Evolutionary conservation across 2,888 invertebrate genomes (phyloP).

Genomic region (Rhingia campestris): DNA sequence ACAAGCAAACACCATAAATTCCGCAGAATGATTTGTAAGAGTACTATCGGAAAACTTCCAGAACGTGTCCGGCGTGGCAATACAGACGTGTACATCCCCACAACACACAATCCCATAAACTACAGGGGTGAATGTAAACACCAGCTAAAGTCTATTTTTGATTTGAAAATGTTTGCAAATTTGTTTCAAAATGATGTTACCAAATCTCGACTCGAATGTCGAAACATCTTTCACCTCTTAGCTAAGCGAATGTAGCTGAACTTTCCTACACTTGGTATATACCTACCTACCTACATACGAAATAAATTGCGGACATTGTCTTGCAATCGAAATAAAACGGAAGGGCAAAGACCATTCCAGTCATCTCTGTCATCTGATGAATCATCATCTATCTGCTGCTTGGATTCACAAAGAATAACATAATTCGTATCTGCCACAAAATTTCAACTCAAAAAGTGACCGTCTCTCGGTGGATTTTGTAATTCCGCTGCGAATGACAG

Average conservation of each 20-base stretch:
- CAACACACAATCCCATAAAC: neutral
- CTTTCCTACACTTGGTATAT: no score
- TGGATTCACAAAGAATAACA: slow-evolving; percentile 16
- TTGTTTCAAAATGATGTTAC: neutral
- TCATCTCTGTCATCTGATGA: slow-evolving; percentile 21
- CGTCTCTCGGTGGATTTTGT: slow-evolving; percentile 4
- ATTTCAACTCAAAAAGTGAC: slow-evolving; percentile 33
- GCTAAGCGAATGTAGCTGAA: slow-evolving; percentile 5
- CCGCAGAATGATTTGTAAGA: no score
- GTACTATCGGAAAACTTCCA: neutral
- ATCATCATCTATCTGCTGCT: slow-evolving; percentile 12
- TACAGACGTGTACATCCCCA: neutral
- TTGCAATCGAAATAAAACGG: slow-evolving; percentile 22
- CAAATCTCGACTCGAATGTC: neutral
- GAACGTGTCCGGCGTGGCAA: neutral
- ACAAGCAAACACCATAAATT: no score
- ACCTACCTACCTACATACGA: no score
- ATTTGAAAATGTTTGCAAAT: slow-evolving; percentile 14
- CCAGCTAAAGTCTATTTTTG: neutral
- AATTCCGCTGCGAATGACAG: no score
- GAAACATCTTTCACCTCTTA: slow-evolving; percentile 18
- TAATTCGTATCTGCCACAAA: slow-evolving; percentile 36
- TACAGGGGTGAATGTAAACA: neutral
- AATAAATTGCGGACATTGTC: neutral
- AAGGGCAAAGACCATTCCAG: slow-evolving; percentile 43